Evolutionary conservation across 2,113 vertebrate species (phyloP).

Genomic region (Sciurus niger): DNA sequence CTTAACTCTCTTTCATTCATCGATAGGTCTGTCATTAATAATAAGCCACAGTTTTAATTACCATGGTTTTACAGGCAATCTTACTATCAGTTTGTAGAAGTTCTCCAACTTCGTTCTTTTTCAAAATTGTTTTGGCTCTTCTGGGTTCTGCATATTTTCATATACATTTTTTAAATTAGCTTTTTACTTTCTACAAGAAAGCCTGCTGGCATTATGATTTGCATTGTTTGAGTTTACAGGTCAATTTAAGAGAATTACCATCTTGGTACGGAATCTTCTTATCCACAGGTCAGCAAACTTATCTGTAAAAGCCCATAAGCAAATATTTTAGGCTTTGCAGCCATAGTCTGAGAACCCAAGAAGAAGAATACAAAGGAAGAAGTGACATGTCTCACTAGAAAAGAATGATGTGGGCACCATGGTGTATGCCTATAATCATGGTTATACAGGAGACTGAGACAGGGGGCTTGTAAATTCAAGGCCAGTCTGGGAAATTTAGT

Average conservation of each 20-base stretch:
- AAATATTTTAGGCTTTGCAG: conserved; percentile 26
- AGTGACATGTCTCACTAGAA: not conserved
- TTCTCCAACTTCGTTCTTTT: conserved; percentile 34
- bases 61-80: not conserved
- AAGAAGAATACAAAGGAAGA: not conserved
- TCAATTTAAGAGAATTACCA: not conserved
- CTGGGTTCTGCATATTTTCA: conserved; percentile 15
- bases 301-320: not conserved
- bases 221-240: conserved; percentile 34
- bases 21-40: not conserved
- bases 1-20: not conserved
- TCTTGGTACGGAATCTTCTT: not conserved
- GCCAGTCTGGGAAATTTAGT: too few relatives aligned
- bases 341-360: not conserved
- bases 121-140: not conserved
- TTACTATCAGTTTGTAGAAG: not conserved
- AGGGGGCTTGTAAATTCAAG: too few relatives aligned
- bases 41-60: not conserved
- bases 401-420: too few relatives aligned
- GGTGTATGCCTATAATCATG: too few relatives aligned
- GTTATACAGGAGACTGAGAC: too few relatives aligned
- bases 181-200: conserved; percentile 8
- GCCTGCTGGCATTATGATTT: conserved; percentile 4
- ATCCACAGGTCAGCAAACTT: not conserved
- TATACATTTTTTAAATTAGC: not conserved